Percentiles rank a stretch among this genome's conserved stretches.
These are phyloP conservation scores for Eurytoma californica DNA, from an alignment of 2,888 invertebrate genomes.

Conservation along the genomic window DNA sequence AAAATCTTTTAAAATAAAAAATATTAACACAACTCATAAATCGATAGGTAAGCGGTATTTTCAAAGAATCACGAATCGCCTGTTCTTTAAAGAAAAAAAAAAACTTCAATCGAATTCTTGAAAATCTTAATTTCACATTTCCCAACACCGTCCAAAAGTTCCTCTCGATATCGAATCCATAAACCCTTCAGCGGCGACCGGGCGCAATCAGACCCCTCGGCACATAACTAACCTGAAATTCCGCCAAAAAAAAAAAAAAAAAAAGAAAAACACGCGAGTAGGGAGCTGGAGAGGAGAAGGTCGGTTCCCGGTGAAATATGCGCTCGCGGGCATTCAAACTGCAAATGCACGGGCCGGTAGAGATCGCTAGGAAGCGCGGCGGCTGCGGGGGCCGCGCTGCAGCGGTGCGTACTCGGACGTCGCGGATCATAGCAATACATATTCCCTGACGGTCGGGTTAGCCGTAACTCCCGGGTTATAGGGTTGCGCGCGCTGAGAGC, in stretches of 20 bases:
- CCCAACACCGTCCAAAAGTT: neutral
- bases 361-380: neutral
- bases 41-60: too few species aligned
- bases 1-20: too few species aligned
- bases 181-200: neutral
- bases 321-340: neutral
- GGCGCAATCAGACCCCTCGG: neutral
- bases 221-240: neutral
- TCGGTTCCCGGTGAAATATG: neutral
- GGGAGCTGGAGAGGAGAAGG: neutral
- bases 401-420: constrained; percentile 50
- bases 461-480: constrained; percentile 57
- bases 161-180: neutral
- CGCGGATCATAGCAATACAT: constrained; percentile 59
- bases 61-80: too few species aligned
- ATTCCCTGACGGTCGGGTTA: constrained; percentile 53
- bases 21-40: too few species aligned
- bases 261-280: too few species aligned
- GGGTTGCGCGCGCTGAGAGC: constrained; percentile 34
- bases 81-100: neutral
- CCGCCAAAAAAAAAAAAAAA: neutral
- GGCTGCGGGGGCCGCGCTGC: neutral
- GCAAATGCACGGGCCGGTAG: neutral
- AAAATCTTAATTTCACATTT: neutral
- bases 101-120: neutral